These are phyloP conservation scores for Heliopora coerulea DNA, from an alignment of 92 coral and sea anemone species.

Conservation along the genomic window DNA sequence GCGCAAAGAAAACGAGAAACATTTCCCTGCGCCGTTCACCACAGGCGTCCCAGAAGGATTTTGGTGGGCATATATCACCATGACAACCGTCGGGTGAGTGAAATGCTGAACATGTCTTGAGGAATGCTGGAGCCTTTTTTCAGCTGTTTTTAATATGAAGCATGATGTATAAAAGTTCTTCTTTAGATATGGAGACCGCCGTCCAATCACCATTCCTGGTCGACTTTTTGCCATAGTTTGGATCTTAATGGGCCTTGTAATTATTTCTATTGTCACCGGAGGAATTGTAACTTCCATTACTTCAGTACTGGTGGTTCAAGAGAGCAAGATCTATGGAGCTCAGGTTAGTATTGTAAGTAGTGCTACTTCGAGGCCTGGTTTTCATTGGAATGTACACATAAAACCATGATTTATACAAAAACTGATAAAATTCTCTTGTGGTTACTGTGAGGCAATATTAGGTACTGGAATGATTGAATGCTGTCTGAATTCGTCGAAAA, in stretches of 20 bases:
- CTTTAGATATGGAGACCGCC: conserved; percentile 71
- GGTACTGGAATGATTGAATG: too few species aligned
- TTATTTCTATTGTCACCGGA: conserved; percentile 64
- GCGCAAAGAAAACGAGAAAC: conserved; percentile 14
- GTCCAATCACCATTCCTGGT: conserved; percentile 54
- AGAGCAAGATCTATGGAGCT: conserved; percentile 61
- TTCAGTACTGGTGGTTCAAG: conserved; percentile 49
- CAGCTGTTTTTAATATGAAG: too few species aligned
- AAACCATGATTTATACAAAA: too few species aligned
- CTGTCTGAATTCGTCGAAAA: too few species aligned
- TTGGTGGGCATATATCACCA: conserved; percentile 33
- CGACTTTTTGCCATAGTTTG: conserved; percentile 60
- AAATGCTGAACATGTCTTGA: neutral
- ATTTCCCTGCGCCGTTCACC: conserved; percentile 27
- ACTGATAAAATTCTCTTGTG: too few species aligned
- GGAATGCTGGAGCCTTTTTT: neutral
- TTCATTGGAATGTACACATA: neutral
- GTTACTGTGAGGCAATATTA: too few species aligned
- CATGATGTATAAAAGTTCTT: neutral
- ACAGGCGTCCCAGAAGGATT: conserved; percentile 29
- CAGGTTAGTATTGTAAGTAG: conserved; percentile 44
- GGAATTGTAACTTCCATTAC: conserved; percentile 61
- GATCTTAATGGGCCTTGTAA: conserved; percentile 66
- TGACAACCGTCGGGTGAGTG: conserved; percentile 41
- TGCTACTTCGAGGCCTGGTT: neutral